Evolutionary conservation across 2,888 invertebrate genomes (phyloP), one percentile per base, ranked within the genome.

Genomic region (Latheticus oryzae): DNA sequence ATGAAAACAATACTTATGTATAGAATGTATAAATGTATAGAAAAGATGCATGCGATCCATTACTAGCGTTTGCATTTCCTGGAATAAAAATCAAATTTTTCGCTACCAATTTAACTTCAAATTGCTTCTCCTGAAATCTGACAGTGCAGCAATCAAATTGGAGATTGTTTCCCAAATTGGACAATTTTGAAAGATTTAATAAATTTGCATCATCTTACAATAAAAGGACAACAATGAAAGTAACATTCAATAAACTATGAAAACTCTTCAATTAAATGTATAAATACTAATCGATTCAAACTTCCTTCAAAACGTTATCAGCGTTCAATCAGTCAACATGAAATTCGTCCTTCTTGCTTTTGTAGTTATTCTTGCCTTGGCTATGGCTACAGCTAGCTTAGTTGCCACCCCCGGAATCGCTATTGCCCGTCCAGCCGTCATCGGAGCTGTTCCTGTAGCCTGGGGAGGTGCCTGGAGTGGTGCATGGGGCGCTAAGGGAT

Each of bases 341-440:
- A 66, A 65, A 54, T 48, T 58, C 38, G 21, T 63, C 33, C 24
- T 63, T 8, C 48, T 65, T 52, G 61, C 58, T 54, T 12, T 65
- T 24, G 38, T 63, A 26, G 56, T 45, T 26, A 15, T 58, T 12
- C 32, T 65, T 26, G 60, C 58, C 30, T 13, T 61, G 11, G 60
- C 60, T 26, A n/a, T n/a, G n/a, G n/a, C n/a, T n/a, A 16, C 58
- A 17, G 62, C 63, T 16, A 50, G 63, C 51, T 52, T 54, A 30
- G 54, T 52, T 24, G 52, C 11, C 35, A 40, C n/a, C 40, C 56
- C 48, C 45, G 60, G 23, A 58, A 58, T 57, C 54, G 62, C 48
- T 57, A 37, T 19, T 17, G 38, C 12, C 16, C 24, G 24, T 12
- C 33, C 35, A 7, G 43, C 35, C 13, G 35, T 33, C 17, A 7